Conservation (phyloP, 2,888 invertebrate species). For the Acleris literana region DNA sequence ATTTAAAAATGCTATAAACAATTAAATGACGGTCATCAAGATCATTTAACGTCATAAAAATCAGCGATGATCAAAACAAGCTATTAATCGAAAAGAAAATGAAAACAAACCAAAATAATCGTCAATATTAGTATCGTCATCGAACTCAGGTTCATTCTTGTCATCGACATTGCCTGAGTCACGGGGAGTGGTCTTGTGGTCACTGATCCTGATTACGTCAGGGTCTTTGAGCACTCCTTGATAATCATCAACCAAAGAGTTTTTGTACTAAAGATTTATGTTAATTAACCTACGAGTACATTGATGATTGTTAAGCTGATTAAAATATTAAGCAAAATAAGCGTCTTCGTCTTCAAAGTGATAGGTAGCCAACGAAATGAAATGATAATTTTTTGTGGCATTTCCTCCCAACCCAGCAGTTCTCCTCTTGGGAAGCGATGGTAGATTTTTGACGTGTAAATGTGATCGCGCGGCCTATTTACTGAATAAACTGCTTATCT, state of each 20-base stretch:
- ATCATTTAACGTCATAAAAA: constrained; percentile 8
- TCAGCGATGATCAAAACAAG: constrained; percentile 6
- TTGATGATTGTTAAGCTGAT: no score
- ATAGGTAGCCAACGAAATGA: no score
- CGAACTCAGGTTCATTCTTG: constrained; percentile 35
- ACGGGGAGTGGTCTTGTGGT: constrained; percentile 23
- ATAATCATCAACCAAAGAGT: neutral
- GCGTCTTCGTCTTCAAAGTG: no score
- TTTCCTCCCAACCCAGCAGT: no score
- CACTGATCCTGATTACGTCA: constrained; percentile 23
- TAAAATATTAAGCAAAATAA: no score
- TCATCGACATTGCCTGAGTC: constrained; percentile 21
- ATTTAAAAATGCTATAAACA: neutral
- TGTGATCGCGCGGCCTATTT: no score
- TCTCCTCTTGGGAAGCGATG: no score
- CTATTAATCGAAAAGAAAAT: constrained; percentile 30
- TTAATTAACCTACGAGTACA: no score
- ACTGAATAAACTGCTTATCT: no score
- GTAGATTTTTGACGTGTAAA: no score
- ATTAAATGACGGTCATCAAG: neutral
- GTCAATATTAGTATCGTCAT: constrained; percentile 4
- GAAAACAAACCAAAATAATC: constrained; percentile 15
- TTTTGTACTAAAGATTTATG: no score
- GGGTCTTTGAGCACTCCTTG: neutral
- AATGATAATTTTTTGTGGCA: no score